Conservation (phyloP, 1,140 invertebrate species). For the Theocolax elegans region DNA sequence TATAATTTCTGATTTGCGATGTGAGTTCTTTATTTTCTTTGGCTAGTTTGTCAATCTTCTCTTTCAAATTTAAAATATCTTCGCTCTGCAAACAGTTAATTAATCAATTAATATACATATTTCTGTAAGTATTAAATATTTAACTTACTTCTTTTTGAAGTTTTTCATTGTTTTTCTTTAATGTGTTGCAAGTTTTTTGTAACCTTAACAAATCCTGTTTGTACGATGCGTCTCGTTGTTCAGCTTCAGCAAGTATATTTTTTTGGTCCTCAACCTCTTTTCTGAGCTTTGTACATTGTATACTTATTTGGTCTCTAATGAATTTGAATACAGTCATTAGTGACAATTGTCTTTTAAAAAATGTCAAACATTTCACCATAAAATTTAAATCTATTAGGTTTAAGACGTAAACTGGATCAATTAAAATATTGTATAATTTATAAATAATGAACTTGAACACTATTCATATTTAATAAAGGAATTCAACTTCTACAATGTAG, state of each 20-base stretch:
- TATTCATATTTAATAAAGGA: no score
- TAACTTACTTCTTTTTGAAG: slow-evolving; percentile 36
- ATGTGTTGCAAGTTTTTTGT: slow-evolving; percentile 36
- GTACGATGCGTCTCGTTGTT: slow-evolving; percentile 35
- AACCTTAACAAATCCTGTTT: slow-evolving; percentile 40
- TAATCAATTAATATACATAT: no score
- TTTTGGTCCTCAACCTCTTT: slow-evolving; percentile 49
- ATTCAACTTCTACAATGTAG: no score
- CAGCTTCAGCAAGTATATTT: slow-evolving; percentile 30
- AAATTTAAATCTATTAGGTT: no score
- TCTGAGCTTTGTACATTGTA: slow-evolving; percentile 39
- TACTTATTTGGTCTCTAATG: slow-evolving; percentile 41
- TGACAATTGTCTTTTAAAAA: no score
- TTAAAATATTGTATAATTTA: no score
- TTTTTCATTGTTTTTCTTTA: slow-evolving; percentile 41
- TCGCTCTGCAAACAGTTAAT: slow-evolving; percentile 36
- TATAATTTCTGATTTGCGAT: background rate
- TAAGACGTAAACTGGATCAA: no score
- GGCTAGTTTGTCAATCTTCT: background rate
- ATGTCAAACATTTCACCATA: no score
- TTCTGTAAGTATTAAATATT: slow-evolving; percentile 10
- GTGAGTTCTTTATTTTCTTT: slow-evolving; percentile 17
- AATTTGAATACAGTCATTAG: slow-evolving; percentile 4
- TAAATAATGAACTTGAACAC: no score
- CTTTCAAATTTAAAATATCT: slow-evolving; percentile 14